Evolutionary conservation across 2,797 vertebrate species (phyloP).

Genomic region (Mormyrops boulengeri): DNA sequence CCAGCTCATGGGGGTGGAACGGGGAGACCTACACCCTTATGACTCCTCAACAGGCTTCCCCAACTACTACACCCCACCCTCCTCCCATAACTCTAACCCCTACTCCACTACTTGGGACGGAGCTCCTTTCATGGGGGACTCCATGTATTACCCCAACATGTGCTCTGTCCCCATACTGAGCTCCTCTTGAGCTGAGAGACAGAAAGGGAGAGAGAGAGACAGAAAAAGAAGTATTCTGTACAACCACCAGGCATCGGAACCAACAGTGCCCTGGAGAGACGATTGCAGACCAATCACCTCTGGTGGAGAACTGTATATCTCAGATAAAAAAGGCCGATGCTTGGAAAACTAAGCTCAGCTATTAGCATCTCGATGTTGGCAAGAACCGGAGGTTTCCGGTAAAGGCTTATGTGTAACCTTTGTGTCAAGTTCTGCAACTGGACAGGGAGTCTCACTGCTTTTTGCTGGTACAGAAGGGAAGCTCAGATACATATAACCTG

Average conservation of each 20-base stretch:
- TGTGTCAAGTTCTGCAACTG: background rate
- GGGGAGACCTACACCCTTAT: conserved; percentile 75
- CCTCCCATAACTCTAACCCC: conserved; percentile 16
- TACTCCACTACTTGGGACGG: conserved; percentile 56
- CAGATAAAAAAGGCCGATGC: background rate
- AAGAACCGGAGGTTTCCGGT: no score
- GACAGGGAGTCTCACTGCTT: background rate
- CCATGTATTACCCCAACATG: conserved; percentile 70
- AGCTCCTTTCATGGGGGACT: conserved; percentile 63
- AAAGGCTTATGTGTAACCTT: background rate
- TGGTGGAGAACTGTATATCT: background rate
- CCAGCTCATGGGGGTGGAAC: conserved; percentile 70
- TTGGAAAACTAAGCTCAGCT: background rate
- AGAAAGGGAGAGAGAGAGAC: background rate
- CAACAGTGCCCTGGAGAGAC: background rate
- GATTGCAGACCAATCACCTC: background rate
- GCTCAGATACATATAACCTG: background rate
- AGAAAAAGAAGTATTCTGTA: background rate
- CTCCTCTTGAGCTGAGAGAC: conserved; percentile 60
- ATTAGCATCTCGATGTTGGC: background rate
- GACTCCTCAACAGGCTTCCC: conserved; percentile 76
- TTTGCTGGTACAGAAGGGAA: background rate
- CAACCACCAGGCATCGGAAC: background rate
- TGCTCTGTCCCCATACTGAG: conserved; percentile 77
- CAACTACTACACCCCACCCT: conserved; percentile 50